These are phyloP conservation scores for Synanthedon vespiformis DNA, from an alignment of 2,888 invertebrate species.

Conservation along the genomic window DNA sequence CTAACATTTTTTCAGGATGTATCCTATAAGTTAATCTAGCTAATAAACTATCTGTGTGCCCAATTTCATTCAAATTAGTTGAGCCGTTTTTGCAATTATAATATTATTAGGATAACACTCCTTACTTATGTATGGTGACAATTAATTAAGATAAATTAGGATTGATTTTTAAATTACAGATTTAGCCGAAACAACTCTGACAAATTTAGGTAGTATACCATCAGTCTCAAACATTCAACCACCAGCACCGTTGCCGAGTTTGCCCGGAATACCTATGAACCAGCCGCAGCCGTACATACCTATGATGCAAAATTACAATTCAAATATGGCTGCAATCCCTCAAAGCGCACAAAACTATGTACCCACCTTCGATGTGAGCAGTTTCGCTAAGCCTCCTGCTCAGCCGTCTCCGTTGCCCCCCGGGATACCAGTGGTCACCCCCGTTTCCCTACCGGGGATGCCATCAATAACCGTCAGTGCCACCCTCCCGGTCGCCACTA, in stretches of 20 bases:
- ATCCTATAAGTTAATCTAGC: no score
- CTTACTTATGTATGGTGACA: no score
- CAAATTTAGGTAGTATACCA: constrained; percentile 62
- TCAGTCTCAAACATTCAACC: constrained; percentile 63
- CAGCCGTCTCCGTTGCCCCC: constrained; percentile 41
- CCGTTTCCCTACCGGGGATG: constrained; percentile 81
- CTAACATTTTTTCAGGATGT: no score
- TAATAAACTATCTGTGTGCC: no score
- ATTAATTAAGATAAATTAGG: not conserved
- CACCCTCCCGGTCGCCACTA: constrained; percentile 73
- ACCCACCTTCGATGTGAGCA: constrained; percentile 59
- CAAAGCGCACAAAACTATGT: constrained; percentile 34
- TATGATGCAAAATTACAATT: constrained; percentile 51
- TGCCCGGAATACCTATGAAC: constrained; percentile 65
- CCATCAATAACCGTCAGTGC: constrained; percentile 84
- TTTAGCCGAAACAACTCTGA: constrained; percentile 59
- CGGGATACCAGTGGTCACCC: constrained; percentile 72
- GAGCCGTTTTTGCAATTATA: not conserved
- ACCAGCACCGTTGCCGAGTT: constrained; percentile 62
- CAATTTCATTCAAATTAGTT: not conserved
- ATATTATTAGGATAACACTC: not conserved
- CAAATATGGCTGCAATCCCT: constrained; percentile 17
- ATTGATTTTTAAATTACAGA: constrained; percentile 31
- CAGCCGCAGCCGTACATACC: constrained; percentile 68
- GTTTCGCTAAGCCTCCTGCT: constrained; percentile 38